phyloP scores from a whole-genome alignment of 2,113 vertebrate species.

The Crotalus helleri region DNA sequence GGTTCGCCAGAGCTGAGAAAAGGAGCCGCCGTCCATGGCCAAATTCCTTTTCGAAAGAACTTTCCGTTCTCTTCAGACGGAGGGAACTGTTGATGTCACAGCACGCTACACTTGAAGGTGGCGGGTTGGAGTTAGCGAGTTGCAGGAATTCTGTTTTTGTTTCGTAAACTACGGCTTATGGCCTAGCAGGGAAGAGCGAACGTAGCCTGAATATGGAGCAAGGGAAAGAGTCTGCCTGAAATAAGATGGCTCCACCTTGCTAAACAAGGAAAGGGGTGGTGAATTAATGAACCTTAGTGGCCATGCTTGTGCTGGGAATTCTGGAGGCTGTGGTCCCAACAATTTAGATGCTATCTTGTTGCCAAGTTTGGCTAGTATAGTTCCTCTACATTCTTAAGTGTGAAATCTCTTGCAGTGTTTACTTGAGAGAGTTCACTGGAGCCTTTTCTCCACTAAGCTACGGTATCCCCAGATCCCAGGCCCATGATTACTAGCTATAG shows the following conservation, averaged over 20 bases:
- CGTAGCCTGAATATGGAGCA: neutral
- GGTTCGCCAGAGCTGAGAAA: neutral
- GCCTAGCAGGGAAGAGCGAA: neutral
- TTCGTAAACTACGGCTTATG: neutral
- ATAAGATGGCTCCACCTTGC: neutral
- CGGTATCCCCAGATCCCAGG: neutral
- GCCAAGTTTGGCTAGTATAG: neutral
- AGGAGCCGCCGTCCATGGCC: neutral
- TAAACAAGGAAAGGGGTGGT: neutral
- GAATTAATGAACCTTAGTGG: neutral
- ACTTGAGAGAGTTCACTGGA: neutral
- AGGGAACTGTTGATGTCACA: neutral
- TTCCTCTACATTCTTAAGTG: neutral
- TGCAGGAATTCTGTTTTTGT: neutral
- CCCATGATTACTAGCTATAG: neutral
- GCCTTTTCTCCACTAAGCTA: neutral
- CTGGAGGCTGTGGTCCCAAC: neutral
- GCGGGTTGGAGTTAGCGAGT: neutral
- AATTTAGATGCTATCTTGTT: neutral
- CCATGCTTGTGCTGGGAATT: neutral
- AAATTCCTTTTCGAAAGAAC: neutral
- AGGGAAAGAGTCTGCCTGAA: neutral
- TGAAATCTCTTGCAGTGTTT: neutral
- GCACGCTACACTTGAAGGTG: neutral
- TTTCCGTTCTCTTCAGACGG: neutral